These are phyloP conservation scores for Solenodon paradoxus DNA, from an alignment of 2,113 vertebrate species.

Conservation along the genomic window DNA sequence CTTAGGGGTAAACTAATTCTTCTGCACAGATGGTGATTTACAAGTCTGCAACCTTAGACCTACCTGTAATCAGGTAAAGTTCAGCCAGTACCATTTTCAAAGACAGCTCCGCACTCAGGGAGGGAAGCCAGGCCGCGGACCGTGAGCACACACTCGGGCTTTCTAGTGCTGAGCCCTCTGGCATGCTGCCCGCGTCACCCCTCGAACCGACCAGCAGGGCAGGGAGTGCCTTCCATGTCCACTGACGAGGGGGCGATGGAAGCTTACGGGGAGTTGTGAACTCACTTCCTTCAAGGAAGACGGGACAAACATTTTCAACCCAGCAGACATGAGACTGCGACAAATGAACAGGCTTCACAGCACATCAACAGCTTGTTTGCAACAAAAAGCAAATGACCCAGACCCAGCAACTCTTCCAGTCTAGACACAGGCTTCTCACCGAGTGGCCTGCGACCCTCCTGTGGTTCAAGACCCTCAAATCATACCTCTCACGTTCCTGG, in stretches of 20 bases:
- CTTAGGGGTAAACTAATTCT: too few species aligned
- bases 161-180: not conserved
- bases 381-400: not conserved
- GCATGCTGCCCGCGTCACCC: not conserved
- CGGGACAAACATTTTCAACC: not conserved
- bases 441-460: not conserved
- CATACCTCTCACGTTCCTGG: not conserved
- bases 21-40: too few species aligned
- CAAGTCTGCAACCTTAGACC: too few species aligned
- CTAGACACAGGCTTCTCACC: not conserved
- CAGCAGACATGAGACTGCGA: not conserved
- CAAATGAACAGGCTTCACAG: not conserved
- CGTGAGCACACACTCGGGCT: not conserved
- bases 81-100: too few species aligned
- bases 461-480: not conserved
- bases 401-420: not conserved
- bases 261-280: not conserved
- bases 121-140: not conserved
- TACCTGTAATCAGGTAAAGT: too few species aligned
- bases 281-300: conserved; percentile 1
- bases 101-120: too few species aligned
- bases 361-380: too few species aligned
- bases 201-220: not conserved
- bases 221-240: not conserved
- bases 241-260: not conserved